These are phyloP conservation scores for Syncerus caffer DNA, from an alignment of 2,797 vertebrate genomes.

Conservation along the genomic window DNA sequence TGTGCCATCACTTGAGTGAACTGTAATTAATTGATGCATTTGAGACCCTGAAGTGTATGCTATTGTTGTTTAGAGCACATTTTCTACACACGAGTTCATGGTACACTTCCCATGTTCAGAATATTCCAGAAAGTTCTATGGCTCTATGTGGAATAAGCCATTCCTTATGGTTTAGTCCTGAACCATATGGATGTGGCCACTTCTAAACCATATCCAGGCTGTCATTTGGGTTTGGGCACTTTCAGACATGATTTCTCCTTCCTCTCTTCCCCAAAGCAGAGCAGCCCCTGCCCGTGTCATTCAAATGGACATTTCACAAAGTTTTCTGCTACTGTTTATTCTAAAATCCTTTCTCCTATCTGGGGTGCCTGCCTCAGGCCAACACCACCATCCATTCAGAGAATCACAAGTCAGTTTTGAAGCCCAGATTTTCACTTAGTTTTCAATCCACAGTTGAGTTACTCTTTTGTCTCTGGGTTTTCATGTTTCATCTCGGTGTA, in stretches of 20 bases:
- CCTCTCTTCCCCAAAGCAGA: rapidly evolving
- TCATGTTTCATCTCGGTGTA: no score
- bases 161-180: neutral
- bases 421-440: neutral
- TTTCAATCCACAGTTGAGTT: neutral
- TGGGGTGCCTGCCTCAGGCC: neutral
- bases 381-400: neutral
- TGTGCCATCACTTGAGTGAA: neutral
- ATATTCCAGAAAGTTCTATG: neutral
- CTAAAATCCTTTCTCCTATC: neutral
- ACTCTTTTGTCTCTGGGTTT: neutral
- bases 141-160: neutral
- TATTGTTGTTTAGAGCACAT: neutral
- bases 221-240: neutral
- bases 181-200: neutral
- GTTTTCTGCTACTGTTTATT: neutral
- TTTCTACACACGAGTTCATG: neutral
- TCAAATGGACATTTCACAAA: neutral
- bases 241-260: rapidly evolving
- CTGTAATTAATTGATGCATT: neutral
- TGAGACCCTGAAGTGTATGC: neutral
- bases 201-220: neutral
- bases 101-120: neutral
- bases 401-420: neutral
- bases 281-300: rapidly evolving